Evolutionary conservation across 2,888 invertebrate species (phyloP).

Genomic region (Abscondita cerata): DNA sequence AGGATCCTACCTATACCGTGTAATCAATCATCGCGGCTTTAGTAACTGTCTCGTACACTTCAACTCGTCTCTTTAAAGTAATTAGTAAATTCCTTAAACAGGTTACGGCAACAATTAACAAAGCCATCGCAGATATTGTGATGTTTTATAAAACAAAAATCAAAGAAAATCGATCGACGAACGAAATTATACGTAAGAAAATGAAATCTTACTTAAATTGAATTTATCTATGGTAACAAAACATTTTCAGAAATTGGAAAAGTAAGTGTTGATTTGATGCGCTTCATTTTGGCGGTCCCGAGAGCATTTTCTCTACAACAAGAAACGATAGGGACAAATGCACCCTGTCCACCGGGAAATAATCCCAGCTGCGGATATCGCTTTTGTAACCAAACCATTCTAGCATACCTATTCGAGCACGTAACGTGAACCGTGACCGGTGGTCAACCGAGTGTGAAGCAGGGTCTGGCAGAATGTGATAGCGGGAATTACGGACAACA

Average conservation of each 20-base stretch:
- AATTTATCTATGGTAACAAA: slow-evolving; percentile 52
- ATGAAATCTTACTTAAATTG: slow-evolving; percentile 49
- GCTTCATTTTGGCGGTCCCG: slow-evolving; percentile 39
- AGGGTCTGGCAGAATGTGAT: slow-evolving; percentile 56
- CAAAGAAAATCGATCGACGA: slow-evolving; percentile 39
- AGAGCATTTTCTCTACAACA: slow-evolving; percentile 36
- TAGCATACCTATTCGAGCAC: slow-evolving; percentile 49
- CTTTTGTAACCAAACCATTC: slow-evolving; percentile 41
- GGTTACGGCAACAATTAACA: slow-evolving; percentile 4
- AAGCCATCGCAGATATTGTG: not conserved
- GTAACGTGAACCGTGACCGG: slow-evolving; percentile 48
- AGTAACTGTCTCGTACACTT: slow-evolving; percentile 37
- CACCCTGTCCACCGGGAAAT: slow-evolving; percentile 38
- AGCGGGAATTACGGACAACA: slow-evolving; percentile 59
- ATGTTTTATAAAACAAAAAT: too few species aligned
- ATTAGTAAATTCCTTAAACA: slow-evolving; percentile 42
- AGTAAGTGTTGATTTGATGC: slow-evolving; percentile 45
- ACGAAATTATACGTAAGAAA: slow-evolving; percentile 48
- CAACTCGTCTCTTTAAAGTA: slow-evolving; percentile 35
- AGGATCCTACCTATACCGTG: slow-evolving; percentile 43
- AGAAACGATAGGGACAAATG: slow-evolving; percentile 41
- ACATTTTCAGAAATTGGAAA: slow-evolving; percentile 51
- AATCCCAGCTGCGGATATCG: slow-evolving; percentile 35
- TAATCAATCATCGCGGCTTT: slow-evolving; percentile 49
- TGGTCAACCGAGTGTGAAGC: slow-evolving; percentile 54